Base-by-base conservation (phyloP, 2,888 invertebrate species). In the Diplolepis rosae region DNA sequence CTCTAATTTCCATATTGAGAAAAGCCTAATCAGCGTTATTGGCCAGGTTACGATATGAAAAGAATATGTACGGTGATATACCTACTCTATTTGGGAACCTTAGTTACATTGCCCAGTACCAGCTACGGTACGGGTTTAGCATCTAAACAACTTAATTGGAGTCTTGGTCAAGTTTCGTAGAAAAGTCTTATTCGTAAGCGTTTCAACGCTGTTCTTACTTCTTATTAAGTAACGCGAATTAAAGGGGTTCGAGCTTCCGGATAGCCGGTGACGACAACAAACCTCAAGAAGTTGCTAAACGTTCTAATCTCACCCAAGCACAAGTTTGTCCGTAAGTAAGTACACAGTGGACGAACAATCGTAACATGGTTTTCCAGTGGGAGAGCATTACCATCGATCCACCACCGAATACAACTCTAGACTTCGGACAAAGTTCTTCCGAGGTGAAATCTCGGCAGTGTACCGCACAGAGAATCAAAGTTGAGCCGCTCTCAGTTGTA, bases 161-260 rank as follows among this genome's bases (percentile, higher is more conserved):
- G 73, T 77, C 73, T 81, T 81, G 81, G 81, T 80, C 79, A 74
- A 76, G 45, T 79, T 79, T 78, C 74, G 75, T 81, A 79, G 77
- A 81, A 80, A 80, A 78, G 73, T 76, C 68, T 72, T 79, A 76
- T 75, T 72, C 72, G 76, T 68, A 68, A 68, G 56, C 56, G 56
- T 48, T 39, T n/a, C 42, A 68, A 42, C 30, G 30, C 56, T 68
- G 30, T 56, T 45, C 22, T 61, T 61, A 68, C 30, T 54, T 45
- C 28, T 66, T 42, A 68, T 45, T 56, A n/a, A 48, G 50, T 50
- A 66, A 48, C 48, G 56, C 39, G 45, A 68, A 13, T 56, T 30
- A 54, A 22, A 42, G 22, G n/a, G 54, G 30, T 45, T 68, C 39
- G 68, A 54, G 52, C 68, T 56, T 68, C 42, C 52, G 68, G 28